These are phyloP conservation scores for Penaeus indicus DNA, from an alignment of 1,140 invertebrate species.

Conservation along the genomic window DNA sequence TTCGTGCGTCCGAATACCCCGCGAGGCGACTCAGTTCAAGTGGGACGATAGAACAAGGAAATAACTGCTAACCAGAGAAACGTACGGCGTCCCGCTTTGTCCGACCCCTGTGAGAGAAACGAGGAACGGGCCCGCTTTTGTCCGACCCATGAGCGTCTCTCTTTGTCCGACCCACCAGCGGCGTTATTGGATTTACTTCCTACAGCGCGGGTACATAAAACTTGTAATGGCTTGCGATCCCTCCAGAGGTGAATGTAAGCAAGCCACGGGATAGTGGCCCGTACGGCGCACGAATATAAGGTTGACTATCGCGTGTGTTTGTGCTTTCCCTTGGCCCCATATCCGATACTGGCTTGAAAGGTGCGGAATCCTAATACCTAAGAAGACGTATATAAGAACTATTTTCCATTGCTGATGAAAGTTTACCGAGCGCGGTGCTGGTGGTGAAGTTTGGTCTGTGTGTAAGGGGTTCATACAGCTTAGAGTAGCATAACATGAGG, in stretches of 20 bases:
- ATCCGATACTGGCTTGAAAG: slow-evolving; percentile 65
- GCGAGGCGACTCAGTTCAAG: slow-evolving; percentile 67
- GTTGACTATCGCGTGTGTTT: slow-evolving; percentile 61
- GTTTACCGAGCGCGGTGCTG: slow-evolving; percentile 56
- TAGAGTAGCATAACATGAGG: slow-evolving; percentile 56
- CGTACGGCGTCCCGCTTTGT: slow-evolving; percentile 67
- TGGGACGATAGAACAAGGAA: slow-evolving; percentile 67
- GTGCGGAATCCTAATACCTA: slow-evolving; percentile 66
- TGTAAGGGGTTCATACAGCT: slow-evolving; percentile 57
- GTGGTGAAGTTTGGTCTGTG: slow-evolving; percentile 61
- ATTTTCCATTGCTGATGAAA: slow-evolving; percentile 66
- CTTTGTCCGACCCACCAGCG: slow-evolving; percentile 65
- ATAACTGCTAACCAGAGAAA: slow-evolving; percentile 68
- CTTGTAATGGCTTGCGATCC: slow-evolving; percentile 63
- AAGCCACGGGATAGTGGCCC: slow-evolving; percentile 50
- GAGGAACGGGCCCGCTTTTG: slow-evolving; percentile 66
- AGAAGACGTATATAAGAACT: slow-evolving; percentile 66
- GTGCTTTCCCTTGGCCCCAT: slow-evolving; percentile 65
- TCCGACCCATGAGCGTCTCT: slow-evolving; percentile 65
- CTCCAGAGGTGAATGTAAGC: slow-evolving; percentile 61
- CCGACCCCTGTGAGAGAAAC: slow-evolving; percentile 67
- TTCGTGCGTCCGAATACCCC: slow-evolving; percentile 67
- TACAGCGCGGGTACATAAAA: slow-evolving; percentile 62
- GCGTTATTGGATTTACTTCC: slow-evolving; percentile 66
- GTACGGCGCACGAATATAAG: slow-evolving; percentile 58